These are phyloP conservation scores for Nothobranchius kuhntae DNA, from an alignment of 2,113 vertebrate genomes.

Conservation along the genomic window DNA sequence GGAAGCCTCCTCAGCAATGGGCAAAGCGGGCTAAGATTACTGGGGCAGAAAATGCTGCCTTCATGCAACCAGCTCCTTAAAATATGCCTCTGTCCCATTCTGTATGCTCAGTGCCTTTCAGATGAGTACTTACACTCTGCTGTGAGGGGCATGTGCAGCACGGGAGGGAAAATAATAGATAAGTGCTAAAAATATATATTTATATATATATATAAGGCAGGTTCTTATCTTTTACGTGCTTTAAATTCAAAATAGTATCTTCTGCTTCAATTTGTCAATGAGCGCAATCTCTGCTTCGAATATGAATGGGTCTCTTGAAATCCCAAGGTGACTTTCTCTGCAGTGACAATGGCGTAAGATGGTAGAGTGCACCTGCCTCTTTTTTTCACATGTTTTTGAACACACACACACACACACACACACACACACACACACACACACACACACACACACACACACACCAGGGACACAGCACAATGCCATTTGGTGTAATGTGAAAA, in stretches of 20 bases:
- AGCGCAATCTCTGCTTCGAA: not conserved
- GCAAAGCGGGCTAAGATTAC: conserved; percentile 76
- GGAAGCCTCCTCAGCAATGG: conserved; percentile 53
- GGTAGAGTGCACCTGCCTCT: conserved; percentile 28
- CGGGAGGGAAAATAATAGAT: conserved; percentile 5
- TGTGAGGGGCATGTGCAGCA: conserved; percentile 38
- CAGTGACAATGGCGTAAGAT: conserved; percentile 41
- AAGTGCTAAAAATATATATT: not conserved
- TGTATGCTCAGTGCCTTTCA: conserved; percentile 57
- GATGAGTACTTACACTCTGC: conserved; percentile 18
- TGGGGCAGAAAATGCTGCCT: conserved; percentile 80
- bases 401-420: not conserved
- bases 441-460: conserved; percentile 4
- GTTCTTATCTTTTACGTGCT: not conserved
- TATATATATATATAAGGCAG: not conserved
- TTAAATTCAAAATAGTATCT: not conserved
- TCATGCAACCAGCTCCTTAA: conserved; percentile 59
- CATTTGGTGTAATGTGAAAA: conserved; percentile 39
- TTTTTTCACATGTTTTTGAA: conserved; percentile 9
- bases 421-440: not conserved
- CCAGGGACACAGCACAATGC: conserved; percentile 17
- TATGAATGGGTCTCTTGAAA: conserved; percentile 14
- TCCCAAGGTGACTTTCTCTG: conserved; percentile 53
- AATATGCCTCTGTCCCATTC: conserved; percentile 66
- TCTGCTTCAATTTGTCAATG: conserved; percentile 1